Conservation (phyloP, 2,797 vertebrate species). For the Tapirus indicus region DNA sequence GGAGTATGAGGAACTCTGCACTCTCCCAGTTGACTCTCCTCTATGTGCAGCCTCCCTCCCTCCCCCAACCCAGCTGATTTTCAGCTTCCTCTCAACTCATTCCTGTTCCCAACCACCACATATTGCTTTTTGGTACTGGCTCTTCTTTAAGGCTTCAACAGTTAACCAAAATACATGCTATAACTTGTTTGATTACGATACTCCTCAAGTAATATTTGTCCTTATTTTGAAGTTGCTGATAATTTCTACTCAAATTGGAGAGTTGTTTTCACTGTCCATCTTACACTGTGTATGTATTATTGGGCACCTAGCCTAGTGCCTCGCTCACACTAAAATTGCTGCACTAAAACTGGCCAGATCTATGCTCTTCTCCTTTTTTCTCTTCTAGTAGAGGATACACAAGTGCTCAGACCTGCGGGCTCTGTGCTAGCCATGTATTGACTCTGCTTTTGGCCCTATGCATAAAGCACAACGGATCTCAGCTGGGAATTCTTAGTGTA, state of each 20-base stretch:
- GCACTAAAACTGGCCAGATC: background rate
- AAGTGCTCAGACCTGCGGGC: background rate
- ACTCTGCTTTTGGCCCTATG: background rate
- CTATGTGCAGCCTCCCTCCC: background rate
- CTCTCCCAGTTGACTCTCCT: background rate
- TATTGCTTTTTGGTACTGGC: background rate
- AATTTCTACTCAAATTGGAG: background rate
- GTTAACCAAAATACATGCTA: background rate
- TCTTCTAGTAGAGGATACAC: background rate
- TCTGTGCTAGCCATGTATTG: background rate
- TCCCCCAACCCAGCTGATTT: background rate
- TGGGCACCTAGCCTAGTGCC: background rate
- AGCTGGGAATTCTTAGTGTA: background rate
- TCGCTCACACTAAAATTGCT: background rate
- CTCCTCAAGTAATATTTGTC: background rate
- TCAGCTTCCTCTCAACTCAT: background rate
- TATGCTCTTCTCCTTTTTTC: background rate
- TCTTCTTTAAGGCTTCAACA: background rate
- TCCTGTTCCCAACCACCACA: background rate
- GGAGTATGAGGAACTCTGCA: background rate
- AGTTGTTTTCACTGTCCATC: background rate
- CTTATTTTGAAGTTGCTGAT: conserved; percentile 41
- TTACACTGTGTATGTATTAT: background rate
- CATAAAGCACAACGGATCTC: background rate
- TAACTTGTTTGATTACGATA: background rate